Base-by-base conservation (phyloP, 2,888 invertebrate genomes). In the Pediacus dermestoides region DNA sequence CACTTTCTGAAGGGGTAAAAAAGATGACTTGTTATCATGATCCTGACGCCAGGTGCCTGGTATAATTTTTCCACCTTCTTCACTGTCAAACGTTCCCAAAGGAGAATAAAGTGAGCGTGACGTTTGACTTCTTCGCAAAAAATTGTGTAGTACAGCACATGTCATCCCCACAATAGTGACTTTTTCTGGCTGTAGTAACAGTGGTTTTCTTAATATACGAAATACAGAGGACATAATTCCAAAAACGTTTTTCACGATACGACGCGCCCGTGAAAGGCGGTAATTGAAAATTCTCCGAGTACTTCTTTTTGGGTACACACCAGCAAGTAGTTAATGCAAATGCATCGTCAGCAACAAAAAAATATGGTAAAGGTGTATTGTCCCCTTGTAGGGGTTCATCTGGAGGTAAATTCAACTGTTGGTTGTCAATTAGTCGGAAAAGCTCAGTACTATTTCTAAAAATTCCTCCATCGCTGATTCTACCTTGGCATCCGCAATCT, bases 291-390 rank as follows among this genome's bases (percentile, higher is more conserved):
- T 31, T 38, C 44, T 32, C 30, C 44, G 21, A 14, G 3, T 23
- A 25, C 21, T 34, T 4, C 30, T 33, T 37, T 43, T 40, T 9
- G 18, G 11, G n/a, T 39, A 36, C 21, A 34, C n/a, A 12, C 45
- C 43, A 34, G 46, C 33, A 30, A 34, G 46, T 13, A 44, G 43
- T 37, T 39, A 15, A 25, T 11, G 1, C 11, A n/a, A 11, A 58
- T 66, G 53, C 22, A 73, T 74, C n/a, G n/a, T n/a, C n/a, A n/a
- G n/a, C 40, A 88, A n/a, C 10, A 4, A 6, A 23, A 23, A 23
- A 9, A n/a, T 23, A 4, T 6, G 9, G 4, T 23, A 4, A 3
- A 3, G 10, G 4, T 3, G 4, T 18, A 8, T 6, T 18, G 8
- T 18, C 18, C 18, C 4, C 8, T 18, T 8, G 18, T 18, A 18